Conservation (phyloP, 2,888 invertebrate species). For the Mimachlamys varia region DNA sequence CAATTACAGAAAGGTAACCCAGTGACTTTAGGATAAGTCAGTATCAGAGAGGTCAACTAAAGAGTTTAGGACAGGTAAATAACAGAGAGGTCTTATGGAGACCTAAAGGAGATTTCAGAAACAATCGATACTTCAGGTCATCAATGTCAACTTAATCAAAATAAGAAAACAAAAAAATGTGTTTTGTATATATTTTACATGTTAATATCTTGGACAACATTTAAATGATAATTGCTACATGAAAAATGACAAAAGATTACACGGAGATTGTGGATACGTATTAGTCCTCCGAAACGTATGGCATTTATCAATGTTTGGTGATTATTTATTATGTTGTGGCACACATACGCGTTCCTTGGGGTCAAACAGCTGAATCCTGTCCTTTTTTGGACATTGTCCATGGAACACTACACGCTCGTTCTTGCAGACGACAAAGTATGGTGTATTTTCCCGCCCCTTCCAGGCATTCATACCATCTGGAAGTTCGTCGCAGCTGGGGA, state of each 20-base stretch:
- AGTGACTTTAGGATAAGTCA: no score
- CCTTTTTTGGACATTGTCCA: conserved; percentile 41
- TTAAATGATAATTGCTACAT: background rate
- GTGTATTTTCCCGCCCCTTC: conserved; percentile 43
- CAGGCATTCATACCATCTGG: conserved; percentile 43
- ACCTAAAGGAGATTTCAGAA: no score
- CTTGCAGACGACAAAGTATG: conserved; percentile 43
- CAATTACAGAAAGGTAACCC: no score
- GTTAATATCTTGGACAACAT: background rate
- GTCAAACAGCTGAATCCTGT: conserved; percentile 29
- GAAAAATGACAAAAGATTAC: background rate
- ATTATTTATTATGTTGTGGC: background rate
- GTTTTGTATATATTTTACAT: background rate
- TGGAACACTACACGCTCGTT: conserved; percentile 38
- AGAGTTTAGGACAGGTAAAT: no score
- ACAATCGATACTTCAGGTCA: no score
- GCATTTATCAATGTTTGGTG: background rate
- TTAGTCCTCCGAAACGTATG: background rate
- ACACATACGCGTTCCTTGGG: conserved; percentile 38
- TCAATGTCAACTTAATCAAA: background rate
- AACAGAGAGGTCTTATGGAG: no score
- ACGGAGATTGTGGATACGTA: background rate
- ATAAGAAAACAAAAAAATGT: background rate
- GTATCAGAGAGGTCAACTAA: no score
- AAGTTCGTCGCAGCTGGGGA: conserved; percentile 44